Conservation (phyloP, 1,140 invertebrate genomes). For the Zeugodacus cucurbitae region DNA sequence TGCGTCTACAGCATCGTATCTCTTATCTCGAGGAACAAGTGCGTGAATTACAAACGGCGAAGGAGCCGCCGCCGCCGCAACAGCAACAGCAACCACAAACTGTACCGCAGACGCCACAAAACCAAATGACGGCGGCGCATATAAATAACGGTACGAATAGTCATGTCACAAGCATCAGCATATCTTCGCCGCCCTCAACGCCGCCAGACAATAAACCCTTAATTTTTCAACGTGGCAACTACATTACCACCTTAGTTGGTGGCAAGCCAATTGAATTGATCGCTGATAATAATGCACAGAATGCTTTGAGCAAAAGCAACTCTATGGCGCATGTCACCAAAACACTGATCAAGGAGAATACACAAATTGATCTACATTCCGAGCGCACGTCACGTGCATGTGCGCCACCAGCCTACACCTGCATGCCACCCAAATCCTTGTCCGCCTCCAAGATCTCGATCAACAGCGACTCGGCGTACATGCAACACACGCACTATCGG, state of each 20-base stretch:
- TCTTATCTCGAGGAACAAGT: slow-evolving; percentile 91
- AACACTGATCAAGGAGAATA: slow-evolving; percentile 63
- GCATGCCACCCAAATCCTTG: slow-evolving; percentile 60
- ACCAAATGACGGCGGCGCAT: not conserved
- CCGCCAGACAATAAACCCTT: slow-evolving; percentile 60
- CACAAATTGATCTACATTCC: slow-evolving; percentile 50
- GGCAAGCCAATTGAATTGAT: slow-evolving; percentile 62
- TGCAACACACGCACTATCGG: slow-evolving; percentile 50
- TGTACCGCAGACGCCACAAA: not conserved
- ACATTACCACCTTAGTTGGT: slow-evolving; percentile 64
- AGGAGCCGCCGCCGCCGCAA: slow-evolving; percentile 46
- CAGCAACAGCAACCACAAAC: slow-evolving; percentile 43
- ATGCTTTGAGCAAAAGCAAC: slow-evolving; percentile 42
- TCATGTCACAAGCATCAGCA: slow-evolving; percentile 65
- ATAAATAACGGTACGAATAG: slow-evolving; percentile 46
- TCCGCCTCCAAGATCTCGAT: slow-evolving; percentile 65
- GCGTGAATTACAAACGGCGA: slow-evolving; percentile 71
- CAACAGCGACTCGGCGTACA: slow-evolving; percentile 59
- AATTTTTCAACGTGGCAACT: slow-evolving; percentile 63
- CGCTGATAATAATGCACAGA: slow-evolving; percentile 47
- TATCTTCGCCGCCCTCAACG: slow-evolving; percentile 58
- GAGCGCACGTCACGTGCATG: not conserved
- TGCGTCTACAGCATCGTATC: slow-evolving; percentile 85
- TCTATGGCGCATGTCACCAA: slow-evolving; percentile 56
- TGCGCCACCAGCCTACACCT: slow-evolving; percentile 49